These are phyloP conservation scores for Acyrthosiphon pisum DNA, from an alignment of 1,140 invertebrate species.

Conservation along the genomic window DNA sequence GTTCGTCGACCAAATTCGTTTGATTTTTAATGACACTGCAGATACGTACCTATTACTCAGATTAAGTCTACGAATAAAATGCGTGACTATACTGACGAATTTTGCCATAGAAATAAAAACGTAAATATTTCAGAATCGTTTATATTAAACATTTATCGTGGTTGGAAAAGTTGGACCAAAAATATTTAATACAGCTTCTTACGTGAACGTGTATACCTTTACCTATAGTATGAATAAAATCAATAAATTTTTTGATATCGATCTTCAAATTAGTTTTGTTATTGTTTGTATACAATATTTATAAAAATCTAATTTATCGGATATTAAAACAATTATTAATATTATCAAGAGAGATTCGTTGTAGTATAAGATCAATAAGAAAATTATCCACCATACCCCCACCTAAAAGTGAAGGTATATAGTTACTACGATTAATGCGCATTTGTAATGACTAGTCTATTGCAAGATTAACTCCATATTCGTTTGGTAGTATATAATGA, in stretches of 20 bases:
- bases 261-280: background rate
- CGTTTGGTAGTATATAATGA: background rate
- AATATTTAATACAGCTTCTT: background rate
- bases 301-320: no score
- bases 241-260: background rate
- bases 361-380: background rate
- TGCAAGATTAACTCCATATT: background rate
- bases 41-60: background rate
- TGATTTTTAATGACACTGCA: background rate
- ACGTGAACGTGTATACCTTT: background rate
- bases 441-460: background rate
- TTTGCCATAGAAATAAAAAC: no score
- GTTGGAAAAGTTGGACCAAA: background rate
- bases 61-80: background rate
- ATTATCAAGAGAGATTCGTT: background rate
- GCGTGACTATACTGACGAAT: background rate
- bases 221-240: background rate
- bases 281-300: no score
- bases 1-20: background rate
- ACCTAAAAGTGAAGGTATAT: background rate
- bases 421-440: background rate
- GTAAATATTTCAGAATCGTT: no score
- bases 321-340: background rate
- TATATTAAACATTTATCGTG: no score
- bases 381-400: background rate